Conservation (phyloP, 92 coral and sea anemone genomes). For the Desmophyllum pertusum region DNA sequence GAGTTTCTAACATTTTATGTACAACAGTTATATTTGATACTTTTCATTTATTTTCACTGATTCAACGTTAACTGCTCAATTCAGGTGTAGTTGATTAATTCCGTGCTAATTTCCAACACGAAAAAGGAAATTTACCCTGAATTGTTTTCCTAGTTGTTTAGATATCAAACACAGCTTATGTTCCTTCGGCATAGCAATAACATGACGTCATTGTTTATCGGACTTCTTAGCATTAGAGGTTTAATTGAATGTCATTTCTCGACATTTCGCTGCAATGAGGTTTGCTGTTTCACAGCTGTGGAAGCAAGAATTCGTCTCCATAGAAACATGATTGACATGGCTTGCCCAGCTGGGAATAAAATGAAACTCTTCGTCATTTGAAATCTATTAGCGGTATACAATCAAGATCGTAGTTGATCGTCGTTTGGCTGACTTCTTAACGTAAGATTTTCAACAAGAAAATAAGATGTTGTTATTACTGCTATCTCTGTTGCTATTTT, state of each 20-base stretch:
- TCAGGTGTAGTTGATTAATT: background rate
- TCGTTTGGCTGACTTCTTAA: background rate
- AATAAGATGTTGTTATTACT: background rate
- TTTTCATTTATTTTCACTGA: background rate
- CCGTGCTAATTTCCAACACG: background rate
- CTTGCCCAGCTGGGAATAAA: constrained; percentile 32
- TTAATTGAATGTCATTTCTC: background rate
- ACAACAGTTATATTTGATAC: background rate
- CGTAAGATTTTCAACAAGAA: background rate
- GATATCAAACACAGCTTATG: constrained; percentile 18
- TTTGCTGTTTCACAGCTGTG: constrained; percentile 36
- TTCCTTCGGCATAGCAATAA: background rate
- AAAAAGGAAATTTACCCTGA: background rate
- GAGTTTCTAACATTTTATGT: background rate
- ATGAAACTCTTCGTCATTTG: constrained; percentile 1
- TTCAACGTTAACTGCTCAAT: background rate
- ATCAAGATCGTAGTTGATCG: background rate
- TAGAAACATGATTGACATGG: constrained; percentile 9
- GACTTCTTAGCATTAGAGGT: background rate
- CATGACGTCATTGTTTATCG: background rate
- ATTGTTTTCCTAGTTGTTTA: background rate
- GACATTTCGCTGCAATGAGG: background rate
- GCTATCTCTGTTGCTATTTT: constrained; percentile 2
- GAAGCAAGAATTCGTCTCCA: constrained; percentile 21
- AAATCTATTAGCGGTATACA: background rate